Evolutionary conservation across 2,888 invertebrate species (phyloP).

Genomic region (Euspilapteryx auroguttella): DNA sequence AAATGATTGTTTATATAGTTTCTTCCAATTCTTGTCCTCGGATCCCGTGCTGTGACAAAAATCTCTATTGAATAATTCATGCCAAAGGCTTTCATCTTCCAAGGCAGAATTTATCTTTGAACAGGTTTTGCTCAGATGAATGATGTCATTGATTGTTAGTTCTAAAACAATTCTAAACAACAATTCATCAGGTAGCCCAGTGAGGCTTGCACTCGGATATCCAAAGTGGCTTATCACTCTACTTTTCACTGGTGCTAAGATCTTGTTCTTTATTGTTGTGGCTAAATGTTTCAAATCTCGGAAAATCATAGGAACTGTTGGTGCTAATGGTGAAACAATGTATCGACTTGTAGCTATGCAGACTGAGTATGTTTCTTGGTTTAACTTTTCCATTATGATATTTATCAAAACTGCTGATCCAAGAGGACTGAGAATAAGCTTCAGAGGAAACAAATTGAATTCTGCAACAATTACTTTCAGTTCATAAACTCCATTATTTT

Average conservation of each 20-base stretch:
- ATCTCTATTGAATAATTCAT: constrained; percentile 31
- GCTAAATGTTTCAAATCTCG: constrained; percentile 45
- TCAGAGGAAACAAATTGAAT: constrained; percentile 21
- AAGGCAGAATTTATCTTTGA: constrained; percentile 21
- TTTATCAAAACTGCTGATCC: constrained; percentile 32
- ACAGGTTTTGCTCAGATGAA: constrained; percentile 29
- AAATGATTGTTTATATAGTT: constrained; percentile 22
- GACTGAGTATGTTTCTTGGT: constrained; percentile 35
- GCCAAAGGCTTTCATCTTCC: constrained; percentile 31
- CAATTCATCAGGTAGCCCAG: constrained; percentile 44
- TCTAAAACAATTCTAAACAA: constrained; percentile 25
- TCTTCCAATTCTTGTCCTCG: constrained; percentile 22
- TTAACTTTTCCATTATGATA: constrained; percentile 23
- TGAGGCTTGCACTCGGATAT: constrained; percentile 44
- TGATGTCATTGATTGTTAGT: constrained; percentile 21
- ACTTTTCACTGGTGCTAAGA: constrained; percentile 57
- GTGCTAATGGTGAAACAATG: constrained; percentile 31
- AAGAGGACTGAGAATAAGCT: constrained; percentile 32
- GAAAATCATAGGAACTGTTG: constrained; percentile 33
- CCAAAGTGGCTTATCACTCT: constrained; percentile 46
- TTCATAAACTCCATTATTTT: constrained; percentile 22
- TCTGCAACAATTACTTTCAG: constrained; percentile 23
- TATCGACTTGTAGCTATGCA: constrained; percentile 37
- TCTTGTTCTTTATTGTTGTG: constrained; percentile 49
- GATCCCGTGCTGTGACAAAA: constrained; percentile 13